Base-by-base conservation (phyloP, 2,113 vertebrate genomes). In the Odontophorus gujanensis region DNA sequence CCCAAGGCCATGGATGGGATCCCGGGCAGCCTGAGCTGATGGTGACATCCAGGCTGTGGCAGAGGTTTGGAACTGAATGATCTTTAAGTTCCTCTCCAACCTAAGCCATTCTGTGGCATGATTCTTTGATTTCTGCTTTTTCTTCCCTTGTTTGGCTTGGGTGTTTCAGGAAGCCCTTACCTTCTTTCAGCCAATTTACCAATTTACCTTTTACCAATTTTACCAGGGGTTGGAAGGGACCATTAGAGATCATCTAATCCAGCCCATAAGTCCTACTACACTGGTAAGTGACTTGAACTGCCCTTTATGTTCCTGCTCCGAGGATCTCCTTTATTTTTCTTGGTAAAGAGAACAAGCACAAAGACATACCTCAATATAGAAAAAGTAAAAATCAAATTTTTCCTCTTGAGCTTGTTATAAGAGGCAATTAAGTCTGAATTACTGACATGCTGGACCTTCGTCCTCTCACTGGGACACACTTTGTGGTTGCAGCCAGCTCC, bases 201-300 rank as follows among this genome's bases (percentile, higher is more conserved):
- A 40, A 40, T 40, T 40, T 40, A 40, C 40, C 12, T 40, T 13
- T 13, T 40, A 40, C 40, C 40, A 40, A 40, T 40, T 40, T 40
- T 40, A 40, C 40, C 40, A 40, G 40, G 40, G 40, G 40, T 40
- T 40, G 40, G 40, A 40, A 40, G 40, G 40, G 40, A 40, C 40
- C 40, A 11, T 40, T 40, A 40, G 40, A 40, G 40, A 40, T 40
- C 40, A 40, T 13, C 40, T 40, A 40, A 40, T 40, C 40, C 40
- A 40, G 12, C 12, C 40, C 40, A 11, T 13, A 9, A 1, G 28
- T 88, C 18, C 42, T 53, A 0, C 36, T 32, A 24, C 0, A 1
- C 3, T 38, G 63, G 43, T 21, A 30, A 36, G 1, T 28, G 13
- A 22, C 43, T 45, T 36, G 34, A 30, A 6, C 34, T 28, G 53